Percentiles rank a stretch among this genome's conserved stretches.
Conservation (phyloP, 2,888 invertebrate species). For the Sylvicola cinctus region DNA sequence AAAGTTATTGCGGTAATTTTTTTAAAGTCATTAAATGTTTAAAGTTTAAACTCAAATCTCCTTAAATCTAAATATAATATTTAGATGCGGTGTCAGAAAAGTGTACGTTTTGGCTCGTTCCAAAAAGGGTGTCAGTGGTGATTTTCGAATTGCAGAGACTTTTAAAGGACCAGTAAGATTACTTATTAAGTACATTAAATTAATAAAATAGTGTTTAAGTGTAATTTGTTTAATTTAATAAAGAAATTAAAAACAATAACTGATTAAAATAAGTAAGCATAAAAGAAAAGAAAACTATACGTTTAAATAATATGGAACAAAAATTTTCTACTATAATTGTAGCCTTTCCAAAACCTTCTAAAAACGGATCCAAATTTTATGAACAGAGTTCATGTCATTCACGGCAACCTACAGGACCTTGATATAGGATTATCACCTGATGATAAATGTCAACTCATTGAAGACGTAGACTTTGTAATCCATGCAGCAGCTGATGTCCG, state of each 20-base stretch:
- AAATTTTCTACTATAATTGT: no score
- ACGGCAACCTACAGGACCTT: conserved; percentile 11
- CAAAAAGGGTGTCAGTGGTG: conserved; percentile 9
- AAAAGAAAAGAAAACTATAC: no score
- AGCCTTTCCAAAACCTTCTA: no score
- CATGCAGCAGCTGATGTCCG: conserved; percentile 14
- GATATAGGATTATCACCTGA: conserved; percentile 10
- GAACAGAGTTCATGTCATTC: no score
- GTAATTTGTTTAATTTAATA: conserved; percentile 7
- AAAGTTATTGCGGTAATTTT: conserved; percentile 13
- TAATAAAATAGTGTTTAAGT: background rate
- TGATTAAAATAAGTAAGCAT: no score
- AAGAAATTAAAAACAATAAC: no score
- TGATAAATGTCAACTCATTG: conserved; percentile 8
- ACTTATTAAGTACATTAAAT: background rate
- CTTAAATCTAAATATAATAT: no score
- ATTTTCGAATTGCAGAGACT: conserved; percentile 9
- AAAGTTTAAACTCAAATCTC: no score
- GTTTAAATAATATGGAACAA: no score
- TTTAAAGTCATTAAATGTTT: no score
- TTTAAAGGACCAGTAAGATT: conserved; percentile 9
- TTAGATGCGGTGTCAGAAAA: conserved; percentile 9
- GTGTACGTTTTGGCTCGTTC: conserved; percentile 10
- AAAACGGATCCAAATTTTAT: no score
- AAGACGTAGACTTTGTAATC: conserved; percentile 12